Conservation (phyloP, 2,113 vertebrate species). For the Ctenomys sociabilis region DNA sequence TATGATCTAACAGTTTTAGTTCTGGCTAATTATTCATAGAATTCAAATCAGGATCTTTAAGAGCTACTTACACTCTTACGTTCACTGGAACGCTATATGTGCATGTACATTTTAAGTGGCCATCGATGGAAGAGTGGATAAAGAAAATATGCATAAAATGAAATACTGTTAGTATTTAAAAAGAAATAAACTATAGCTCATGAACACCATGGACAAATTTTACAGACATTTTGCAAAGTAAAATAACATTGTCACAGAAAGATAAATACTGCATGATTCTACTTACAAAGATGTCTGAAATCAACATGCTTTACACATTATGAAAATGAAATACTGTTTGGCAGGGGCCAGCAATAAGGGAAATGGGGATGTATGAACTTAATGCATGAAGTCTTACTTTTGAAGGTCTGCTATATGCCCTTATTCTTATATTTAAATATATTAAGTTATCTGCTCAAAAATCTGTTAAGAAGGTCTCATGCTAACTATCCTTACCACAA, state of each 20-base stretch:
- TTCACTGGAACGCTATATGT: not conserved
- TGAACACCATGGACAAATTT: not conserved
- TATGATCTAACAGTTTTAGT: not conserved
- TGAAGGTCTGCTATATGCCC: not conserved
- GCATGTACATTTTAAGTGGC: not conserved
- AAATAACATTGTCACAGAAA: not conserved
- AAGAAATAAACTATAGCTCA: not conserved
- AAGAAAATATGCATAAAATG: not conserved
- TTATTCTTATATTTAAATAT: not conserved
- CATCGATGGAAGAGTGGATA: not conserved
- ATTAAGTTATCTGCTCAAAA: not conserved
- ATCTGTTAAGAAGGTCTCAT: not conserved
- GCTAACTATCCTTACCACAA: not conserved
- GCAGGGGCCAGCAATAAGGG: not conserved
- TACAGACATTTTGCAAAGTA: not conserved
- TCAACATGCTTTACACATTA: not conserved
- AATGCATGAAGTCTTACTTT: not conserved
- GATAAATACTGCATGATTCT: not conserved
- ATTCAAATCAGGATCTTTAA: not conserved
- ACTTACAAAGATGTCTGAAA: not conserved
- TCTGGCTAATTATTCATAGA: not conserved
- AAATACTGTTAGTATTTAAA: not conserved
- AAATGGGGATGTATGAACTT: not conserved
- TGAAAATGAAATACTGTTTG: not conserved
- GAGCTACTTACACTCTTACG: not conserved